Percentiles rank a stretch among this genome's conserved stretches.
Evolutionary conservation across 2,888 invertebrate species (phyloP).

Genomic region (Ramazzottius varieornatus): DNA sequence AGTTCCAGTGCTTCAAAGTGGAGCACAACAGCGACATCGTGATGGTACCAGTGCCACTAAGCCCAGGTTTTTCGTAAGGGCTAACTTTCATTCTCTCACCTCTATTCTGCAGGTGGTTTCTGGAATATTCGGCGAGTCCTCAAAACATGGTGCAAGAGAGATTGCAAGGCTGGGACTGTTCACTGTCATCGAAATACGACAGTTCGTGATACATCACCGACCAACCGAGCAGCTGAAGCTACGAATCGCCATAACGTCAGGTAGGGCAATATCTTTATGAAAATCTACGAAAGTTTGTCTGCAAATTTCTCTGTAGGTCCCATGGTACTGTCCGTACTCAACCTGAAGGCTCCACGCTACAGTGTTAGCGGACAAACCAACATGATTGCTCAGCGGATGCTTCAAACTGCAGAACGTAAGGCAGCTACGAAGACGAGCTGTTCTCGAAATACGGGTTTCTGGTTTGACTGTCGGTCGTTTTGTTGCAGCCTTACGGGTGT

Average conservation of each 20-base stretch:
- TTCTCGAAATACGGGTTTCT: neutral
- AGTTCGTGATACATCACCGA: neutral
- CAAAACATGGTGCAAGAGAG: neutral
- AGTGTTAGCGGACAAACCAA: neutral
- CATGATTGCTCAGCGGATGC: neutral
- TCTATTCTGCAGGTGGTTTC: neutral
- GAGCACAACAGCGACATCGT: neutral
- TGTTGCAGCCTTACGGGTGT: neutral
- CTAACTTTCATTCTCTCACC: too few species aligned
- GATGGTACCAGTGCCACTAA: too few species aligned
- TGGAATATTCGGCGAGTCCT: neutral
- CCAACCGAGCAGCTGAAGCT: neutral
- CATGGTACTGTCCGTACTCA: neutral
- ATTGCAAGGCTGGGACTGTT: neutral
- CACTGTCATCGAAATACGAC: neutral
- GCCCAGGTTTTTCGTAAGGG: too few species aligned
- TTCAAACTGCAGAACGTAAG: neutral
- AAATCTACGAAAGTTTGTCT: neutral
- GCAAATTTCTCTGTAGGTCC: neutral
- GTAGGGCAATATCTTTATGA: neutral
- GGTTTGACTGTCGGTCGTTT: neutral
- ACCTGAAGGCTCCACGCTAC: neutral
- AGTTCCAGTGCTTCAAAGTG: neutral
- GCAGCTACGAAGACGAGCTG: neutral
- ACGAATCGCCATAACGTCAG: neutral